Evolutionary conservation across 2,797 vertebrate genomes (phyloP).

Genomic region (Acrocephalus scirpaceus): DNA sequence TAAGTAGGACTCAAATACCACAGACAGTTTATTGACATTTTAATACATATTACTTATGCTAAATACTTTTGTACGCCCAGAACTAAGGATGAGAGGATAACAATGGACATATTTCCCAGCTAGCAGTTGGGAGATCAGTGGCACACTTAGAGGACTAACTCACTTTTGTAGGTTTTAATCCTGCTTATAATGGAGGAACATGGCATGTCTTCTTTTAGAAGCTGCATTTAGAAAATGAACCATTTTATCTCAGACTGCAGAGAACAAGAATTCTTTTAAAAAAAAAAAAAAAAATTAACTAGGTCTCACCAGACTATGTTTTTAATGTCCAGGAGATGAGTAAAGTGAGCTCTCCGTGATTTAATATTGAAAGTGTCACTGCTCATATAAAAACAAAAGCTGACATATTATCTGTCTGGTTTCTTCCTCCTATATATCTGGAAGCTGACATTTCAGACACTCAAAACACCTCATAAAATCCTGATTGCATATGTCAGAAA

Average conservation of each 20-base stretch:
- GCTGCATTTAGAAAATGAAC: constrained; percentile 52
- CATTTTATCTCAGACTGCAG: constrained; percentile 50
- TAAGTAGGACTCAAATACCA: constrained; percentile 79
- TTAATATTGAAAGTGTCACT: not conserved
- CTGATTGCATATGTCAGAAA: not conserved
- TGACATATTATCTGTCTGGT: not conserved
- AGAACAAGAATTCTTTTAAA: constrained; percentile 1
- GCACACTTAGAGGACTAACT: constrained; percentile 37
- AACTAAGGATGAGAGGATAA: constrained; percentile 58
- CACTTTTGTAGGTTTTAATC: constrained; percentile 67
- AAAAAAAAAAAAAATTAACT: not conserved
- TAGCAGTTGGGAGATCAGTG: constrained; percentile 44
- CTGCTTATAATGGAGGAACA: constrained; percentile 56
- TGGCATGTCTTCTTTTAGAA: constrained; percentile 43
- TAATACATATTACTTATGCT: constrained; percentile 75
- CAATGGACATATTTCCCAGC: constrained; percentile 47
- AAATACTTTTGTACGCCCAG: constrained; percentile 65
- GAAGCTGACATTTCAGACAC: not conserved
- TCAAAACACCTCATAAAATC: not conserved
- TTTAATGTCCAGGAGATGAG: constrained; percentile 32
- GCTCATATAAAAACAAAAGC: not conserved
- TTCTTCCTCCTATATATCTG: not conserved
- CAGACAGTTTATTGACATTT: constrained; percentile 75
- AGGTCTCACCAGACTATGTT: not conserved
- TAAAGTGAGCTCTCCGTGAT: not conserved